These are phyloP conservation scores for Ovis aries DNA, from an alignment of 2,113 vertebrate species.

Conservation along the genomic window ARS-UI_Ramb_v3.0 NC_056080.1:131571001-131571500, in stretches of 20 bases:
- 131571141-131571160: conserved; percentile 13
- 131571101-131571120: conserved; percentile 37
- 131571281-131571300: background rate
- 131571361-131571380: background rate
- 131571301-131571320: background rate
- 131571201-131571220: background rate
- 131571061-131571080: background rate
- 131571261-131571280: background rate
- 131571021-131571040: conserved; percentile 26
- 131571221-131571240: background rate
- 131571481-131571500: background rate
- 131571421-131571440: background rate
- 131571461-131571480: background rate
- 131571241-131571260: conserved; percentile 23
- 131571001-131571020: background rate
- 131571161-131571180: background rate
- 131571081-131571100: conserved; percentile 16
- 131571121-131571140: background rate
- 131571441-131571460: background rate
- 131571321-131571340: background rate
- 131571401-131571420: background rate
- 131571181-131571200: background rate
- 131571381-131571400: background rate
- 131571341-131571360: conserved; percentile 13
- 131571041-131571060: background rate